Evolutionary conservation across 1,140 invertebrate genomes (phyloP), one percentile per base, ranked within the genome.

Genomic region (Pseudomyrmex concolor): DNA sequence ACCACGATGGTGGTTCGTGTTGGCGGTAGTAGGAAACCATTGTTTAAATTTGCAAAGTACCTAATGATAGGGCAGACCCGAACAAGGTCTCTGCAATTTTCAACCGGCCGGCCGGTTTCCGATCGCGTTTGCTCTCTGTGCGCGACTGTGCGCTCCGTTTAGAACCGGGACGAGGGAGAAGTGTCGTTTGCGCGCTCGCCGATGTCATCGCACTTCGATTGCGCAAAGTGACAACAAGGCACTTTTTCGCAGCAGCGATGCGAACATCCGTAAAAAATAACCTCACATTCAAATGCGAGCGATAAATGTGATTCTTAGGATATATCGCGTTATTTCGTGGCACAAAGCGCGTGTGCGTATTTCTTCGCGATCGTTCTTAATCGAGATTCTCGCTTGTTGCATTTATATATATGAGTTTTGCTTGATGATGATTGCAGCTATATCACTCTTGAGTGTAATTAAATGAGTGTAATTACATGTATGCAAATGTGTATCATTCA

Each of bases 41-140:
- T 93, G 93, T 91, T 93, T 93, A 93, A 93, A 93, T 93, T 93
- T 90, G 91, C 93, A 93, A 93, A 92, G 90, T 92, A 92, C 91
- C 90, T 93, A 93, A 93, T 92, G 89, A 90, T 91, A 88, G 88
- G 90, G 87, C 88, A 90, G 87, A 89, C 85, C 90, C 84, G 89
- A 89, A 92, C 91, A 92, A 93, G 92, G 91, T 86, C 91, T 91
- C 78, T 86, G 90, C 89, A 87, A 92, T 92, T 93, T 92, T 91
- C 88, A 89, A 91, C 88, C 86, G 82, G 78, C 19, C 84, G 54
- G 86, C 51, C 86, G 82, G 89, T 92, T 92, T 91, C 91, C 90
- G 87, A 92, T 91, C 86, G 84, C 74, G 22, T 77, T 64, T 68
- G 70, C 63, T 66, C 67, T 45, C 64, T 22, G 15, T 15, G 10